Evolutionary conservation across 1,140 invertebrate genomes (phyloP).

Genomic region (Cotesia vestalis): DNA sequence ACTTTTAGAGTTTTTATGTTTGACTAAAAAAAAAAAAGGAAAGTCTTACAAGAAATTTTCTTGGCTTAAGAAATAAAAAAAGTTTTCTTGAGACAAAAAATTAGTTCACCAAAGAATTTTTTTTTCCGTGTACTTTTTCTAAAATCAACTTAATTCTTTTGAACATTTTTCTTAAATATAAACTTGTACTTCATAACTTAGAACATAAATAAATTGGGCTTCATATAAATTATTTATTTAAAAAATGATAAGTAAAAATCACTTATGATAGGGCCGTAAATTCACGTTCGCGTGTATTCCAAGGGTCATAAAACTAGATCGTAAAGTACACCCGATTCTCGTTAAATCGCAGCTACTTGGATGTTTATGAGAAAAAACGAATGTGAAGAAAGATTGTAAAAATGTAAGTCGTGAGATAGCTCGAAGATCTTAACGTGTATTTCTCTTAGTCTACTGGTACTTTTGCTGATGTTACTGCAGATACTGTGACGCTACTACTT

Average conservation of each 20-base stretch:
- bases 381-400: neutral
- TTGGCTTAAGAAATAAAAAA: too few relatives aligned
- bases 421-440: neutral
- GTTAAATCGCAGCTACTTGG: slow-evolving; percentile 33
- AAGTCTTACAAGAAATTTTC: too few relatives aligned
- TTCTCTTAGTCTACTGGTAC: too few relatives aligned
- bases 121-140: too few relatives aligned
- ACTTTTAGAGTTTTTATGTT: too few relatives aligned
- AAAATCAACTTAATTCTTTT: neutral
- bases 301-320: slow-evolving; percentile 7
- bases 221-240: neutral
- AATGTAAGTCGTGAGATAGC: neutral
- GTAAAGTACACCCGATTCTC: slow-evolving; percentile 20
- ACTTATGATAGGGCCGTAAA: neutral
- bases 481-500: too few relatives aligned
- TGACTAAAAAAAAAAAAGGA: too few relatives aligned
- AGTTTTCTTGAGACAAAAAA: too few relatives aligned
- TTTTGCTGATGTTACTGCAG: too few relatives aligned
- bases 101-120: too few relatives aligned
- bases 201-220: neutral
- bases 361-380: slow-evolving; percentile 8
- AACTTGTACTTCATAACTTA: neutral
- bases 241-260: slow-evolving; percentile 11
- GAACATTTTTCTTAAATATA: neutral
- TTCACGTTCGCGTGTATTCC: neutral